Evolutionary conservation across 2,888 invertebrate species (phyloP).

Genomic region (Athetis lepigone): DNA sequence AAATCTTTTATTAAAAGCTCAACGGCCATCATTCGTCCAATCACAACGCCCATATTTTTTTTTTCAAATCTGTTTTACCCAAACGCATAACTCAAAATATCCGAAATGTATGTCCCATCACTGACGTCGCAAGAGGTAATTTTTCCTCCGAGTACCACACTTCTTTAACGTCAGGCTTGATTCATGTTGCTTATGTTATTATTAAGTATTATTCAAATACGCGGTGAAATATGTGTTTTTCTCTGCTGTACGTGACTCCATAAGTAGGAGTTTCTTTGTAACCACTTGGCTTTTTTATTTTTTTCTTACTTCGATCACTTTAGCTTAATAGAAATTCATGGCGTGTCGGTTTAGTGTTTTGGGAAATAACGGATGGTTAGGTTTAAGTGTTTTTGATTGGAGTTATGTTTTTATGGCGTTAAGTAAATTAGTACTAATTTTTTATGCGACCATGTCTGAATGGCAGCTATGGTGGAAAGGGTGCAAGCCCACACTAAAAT

Average conservation of each 20-base stretch:
- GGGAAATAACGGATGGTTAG: slow-evolving; percentile 6
- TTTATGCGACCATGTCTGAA: too few species aligned
- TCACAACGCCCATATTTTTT: too few species aligned
- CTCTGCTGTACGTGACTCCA: slow-evolving; percentile 54
- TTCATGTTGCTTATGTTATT: slow-evolving; percentile 65
- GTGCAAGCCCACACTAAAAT: too few species aligned
- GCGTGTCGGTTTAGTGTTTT: slow-evolving; percentile 29
- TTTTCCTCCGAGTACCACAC: slow-evolving; percentile 44
- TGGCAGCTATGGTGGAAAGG: too few species aligned
- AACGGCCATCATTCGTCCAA: too few species aligned
- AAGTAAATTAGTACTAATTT: too few species aligned
- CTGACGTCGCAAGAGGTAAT: slow-evolving; percentile 54
- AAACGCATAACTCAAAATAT: not conserved
- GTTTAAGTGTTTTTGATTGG: slow-evolving; percentile 17
- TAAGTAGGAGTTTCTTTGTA: slow-evolving; percentile 51
- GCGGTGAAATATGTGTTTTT: slow-evolving; percentile 65
- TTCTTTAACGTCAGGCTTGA: slow-evolving; percentile 60
- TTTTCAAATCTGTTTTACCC: too few species aligned
- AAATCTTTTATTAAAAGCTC: too few species aligned
- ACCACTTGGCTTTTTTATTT: slow-evolving; percentile 39
- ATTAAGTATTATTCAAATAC: slow-evolving; percentile 69
- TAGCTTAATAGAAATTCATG: slow-evolving; percentile 59
- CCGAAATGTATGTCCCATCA: slow-evolving; percentile 39
- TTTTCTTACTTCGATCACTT: slow-evolving; percentile 56
- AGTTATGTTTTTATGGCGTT: too few species aligned